Conservation (phyloP, 2,113 vertebrate species). For the Tiliqua scincoides region DNA sequence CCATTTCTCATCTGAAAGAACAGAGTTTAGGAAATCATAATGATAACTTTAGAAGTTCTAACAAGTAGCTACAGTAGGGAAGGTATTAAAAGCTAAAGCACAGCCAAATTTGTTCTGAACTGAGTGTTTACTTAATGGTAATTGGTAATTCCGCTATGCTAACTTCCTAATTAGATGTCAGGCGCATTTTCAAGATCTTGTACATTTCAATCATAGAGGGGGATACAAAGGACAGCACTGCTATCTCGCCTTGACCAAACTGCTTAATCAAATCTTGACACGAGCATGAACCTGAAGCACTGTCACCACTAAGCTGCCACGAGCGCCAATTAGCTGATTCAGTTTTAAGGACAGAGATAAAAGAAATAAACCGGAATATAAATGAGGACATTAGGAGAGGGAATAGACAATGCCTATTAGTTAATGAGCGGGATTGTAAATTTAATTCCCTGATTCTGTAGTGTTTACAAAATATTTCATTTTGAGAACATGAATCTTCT, state of each 20-base stretch:
- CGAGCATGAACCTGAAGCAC: constrained; percentile 15
- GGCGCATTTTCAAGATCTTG: neutral
- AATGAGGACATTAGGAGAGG: constrained; percentile 1
- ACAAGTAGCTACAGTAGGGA: neutral
- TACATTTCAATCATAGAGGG: neutral
- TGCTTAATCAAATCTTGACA: neutral
- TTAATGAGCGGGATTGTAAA: constrained; percentile 29
- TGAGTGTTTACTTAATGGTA: neutral
- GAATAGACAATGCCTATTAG: constrained; percentile 24
- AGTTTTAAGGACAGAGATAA: neutral
- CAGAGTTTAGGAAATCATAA: neutral
- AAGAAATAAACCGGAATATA: neutral
- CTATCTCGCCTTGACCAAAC: constrained; percentile 26
- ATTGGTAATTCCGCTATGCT: neutral
- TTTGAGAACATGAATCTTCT: constrained; percentile 53
- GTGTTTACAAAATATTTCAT: constrained; percentile 59
- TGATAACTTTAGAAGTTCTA: neutral
- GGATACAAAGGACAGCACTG: constrained; percentile 23
- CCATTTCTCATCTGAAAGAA: rapidly evolving
- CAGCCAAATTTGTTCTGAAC: neutral
- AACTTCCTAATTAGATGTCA: neutral
- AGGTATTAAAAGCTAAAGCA: rapidly evolving
- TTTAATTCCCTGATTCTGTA: constrained; percentile 14
- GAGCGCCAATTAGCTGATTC: constrained; percentile 8
- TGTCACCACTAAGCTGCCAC: constrained; percentile 9